phyloP scores from a whole-genome alignment of 2,113 vertebrate species.

The Electrona antarctica region DNA sequence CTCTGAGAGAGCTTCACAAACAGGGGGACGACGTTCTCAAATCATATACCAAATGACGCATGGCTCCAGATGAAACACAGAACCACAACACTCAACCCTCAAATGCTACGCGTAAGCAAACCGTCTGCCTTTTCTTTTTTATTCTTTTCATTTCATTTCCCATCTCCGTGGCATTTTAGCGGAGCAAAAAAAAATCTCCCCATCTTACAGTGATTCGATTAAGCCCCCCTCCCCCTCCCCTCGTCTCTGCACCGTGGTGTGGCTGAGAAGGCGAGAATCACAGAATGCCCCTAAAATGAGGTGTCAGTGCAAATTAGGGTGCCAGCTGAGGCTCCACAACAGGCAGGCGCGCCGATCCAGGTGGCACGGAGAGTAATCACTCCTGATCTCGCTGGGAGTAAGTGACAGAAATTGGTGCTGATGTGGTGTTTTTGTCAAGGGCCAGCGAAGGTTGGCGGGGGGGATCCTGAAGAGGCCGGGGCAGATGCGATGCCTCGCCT shows the following conservation, averaged over 20 bases:
- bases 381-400: constrained; percentile 84
- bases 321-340: constrained; percentile 79
- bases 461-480: too few species aligned
- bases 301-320: constrained; percentile 94
- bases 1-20: not conserved
- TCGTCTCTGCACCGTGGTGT: constrained; percentile 25
- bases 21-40: not conserved
- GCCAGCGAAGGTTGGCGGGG: constrained; percentile 1
- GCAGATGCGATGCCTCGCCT: too few species aligned
- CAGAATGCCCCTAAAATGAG: constrained; percentile 90
- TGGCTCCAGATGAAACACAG: not conserved
- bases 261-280: constrained; percentile 70
- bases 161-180: constrained; percentile 20
- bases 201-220: constrained; percentile 76
- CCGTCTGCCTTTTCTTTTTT: constrained; percentile 21
- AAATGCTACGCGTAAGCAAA: constrained; percentile 22
- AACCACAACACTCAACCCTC: not conserved
- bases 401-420: constrained; percentile 86
- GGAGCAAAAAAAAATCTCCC: constrained; percentile 74
- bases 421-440: constrained; percentile 85
- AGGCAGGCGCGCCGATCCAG: constrained; percentile 82
- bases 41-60: constrained; percentile 7
- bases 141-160: constrained; percentile 44
- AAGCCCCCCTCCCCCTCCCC: constrained; percentile 59
- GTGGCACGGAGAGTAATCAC: constrained; percentile 86